Base-by-base conservation (phyloP, 1,140 invertebrate genomes). In the Lepidurus packardi region DNA sequence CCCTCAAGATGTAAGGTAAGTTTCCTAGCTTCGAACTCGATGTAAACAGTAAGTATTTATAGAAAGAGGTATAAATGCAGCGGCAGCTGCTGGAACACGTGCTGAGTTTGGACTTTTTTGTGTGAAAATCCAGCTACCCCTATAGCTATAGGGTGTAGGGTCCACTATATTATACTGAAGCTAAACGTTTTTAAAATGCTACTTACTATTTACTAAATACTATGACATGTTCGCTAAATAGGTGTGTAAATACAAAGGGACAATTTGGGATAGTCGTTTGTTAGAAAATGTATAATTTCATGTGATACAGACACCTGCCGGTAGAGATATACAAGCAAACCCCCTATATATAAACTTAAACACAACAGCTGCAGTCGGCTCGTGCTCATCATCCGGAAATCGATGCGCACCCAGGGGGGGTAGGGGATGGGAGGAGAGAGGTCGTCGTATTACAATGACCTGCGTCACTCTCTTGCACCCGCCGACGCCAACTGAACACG, bases 361-460 rank as follows among this genome's bases (percentile, higher is more conserved):
- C 53, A 8, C 53, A 65, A 65, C 53, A 65, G 53, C 53, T 65
- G 53, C 53, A 65, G 53, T 65, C 13, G 53, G 53, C 53, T 65
- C 53, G 53, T 65, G 53, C 53, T 65, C 13, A 65, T 13, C 13
- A 16, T 21, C 53, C 53, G 53, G 53, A 65, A 65, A 65, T 65
- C 53, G 53, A 65, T 65, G 6, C 9, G 53, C 6, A 1, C 53
- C 21, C n/a, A n/a, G 16, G 9, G 8, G 53, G 45, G 16, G 53
- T 21, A 65, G 53, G 53, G 1, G 53, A 21, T 65, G 53, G 53
- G 13, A 21, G 53, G 21, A n/a, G 53, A n/a, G 53, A 65, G 53
- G 53, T 65, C 53, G 53, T 13, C n/a, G 53, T 16, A 65, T 65
- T 65, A 16, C 13, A 65, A 65, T 65, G 53, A 65, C 53, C 53